A percentile compares a stretch with the other conserved stretches of the same genome.
These are phyloP conservation scores for Pogona vitticeps DNA, from an alignment of 2,113 vertebrate genomes.

Conservation along the genomic window DNA sequence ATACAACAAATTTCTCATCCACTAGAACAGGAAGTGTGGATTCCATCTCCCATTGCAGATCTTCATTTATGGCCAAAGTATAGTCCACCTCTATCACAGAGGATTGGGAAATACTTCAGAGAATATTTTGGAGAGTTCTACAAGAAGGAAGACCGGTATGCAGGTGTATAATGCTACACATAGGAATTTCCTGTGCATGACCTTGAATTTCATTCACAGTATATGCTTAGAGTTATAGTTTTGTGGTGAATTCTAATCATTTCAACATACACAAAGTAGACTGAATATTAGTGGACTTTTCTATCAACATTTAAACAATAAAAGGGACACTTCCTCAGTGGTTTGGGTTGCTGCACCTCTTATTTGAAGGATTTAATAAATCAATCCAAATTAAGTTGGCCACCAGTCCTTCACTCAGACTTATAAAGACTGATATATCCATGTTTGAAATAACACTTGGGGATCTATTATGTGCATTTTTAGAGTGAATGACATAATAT, in stretches of 20 bases:
- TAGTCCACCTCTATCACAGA: too few species aligned
- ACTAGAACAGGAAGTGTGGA: too few species aligned
- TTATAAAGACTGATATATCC: neutral
- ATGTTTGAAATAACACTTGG: neutral
- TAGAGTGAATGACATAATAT: conserved; percentile 51
- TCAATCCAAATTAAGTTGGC: neutral
- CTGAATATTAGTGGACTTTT: neutral
- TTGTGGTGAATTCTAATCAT: neutral
- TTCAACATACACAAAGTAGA: neutral
- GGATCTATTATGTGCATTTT: conserved; percentile 20
- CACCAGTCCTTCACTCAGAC: neutral
- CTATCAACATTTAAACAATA: neutral
- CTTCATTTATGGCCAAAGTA: too few species aligned
- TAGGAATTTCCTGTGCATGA: neutral
- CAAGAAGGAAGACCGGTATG: too few species aligned
- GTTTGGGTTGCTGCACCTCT: neutral
- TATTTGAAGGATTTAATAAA: neutral
- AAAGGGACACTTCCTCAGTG: too few species aligned
- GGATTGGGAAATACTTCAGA: too few species aligned
- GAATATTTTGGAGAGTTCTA: too few species aligned
- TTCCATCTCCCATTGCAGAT: too few species aligned
- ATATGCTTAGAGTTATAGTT: neutral
- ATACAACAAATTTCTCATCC: too few species aligned
- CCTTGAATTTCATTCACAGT: neutral
- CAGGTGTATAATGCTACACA: too few species aligned